Base-by-base conservation (phyloP, 2,888 invertebrate species). In the Fragum fragum region DNA sequence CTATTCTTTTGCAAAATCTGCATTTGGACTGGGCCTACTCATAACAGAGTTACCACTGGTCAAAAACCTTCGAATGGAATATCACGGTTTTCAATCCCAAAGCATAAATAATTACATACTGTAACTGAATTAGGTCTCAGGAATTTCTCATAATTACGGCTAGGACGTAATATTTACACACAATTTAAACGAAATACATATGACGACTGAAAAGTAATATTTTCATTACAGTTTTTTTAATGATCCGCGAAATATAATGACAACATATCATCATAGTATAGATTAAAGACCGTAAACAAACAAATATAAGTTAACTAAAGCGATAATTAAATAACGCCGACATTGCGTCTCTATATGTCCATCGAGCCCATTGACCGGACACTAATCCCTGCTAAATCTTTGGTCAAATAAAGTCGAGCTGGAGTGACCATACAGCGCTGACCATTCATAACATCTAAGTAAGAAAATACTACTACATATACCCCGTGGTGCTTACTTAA, bases 241-340 rank as follows among this genome's bases (percentile, higher is more conserved):
- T 66, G 66, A 66, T 66, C 66, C 66, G 66, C 66, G 42, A 66
- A 66, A 66, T 42, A 66, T 42, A 42, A 57, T 23, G 42, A 66
- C 36, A 66, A 66, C 66, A 66, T 36, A 66, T 66, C 39, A 42
- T 66, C 39, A 42, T 42, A 21, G 42, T 26, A 21, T 21, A 66
- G 66, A 39, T 66, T 42, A 66, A 66, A 66, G 39, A 66, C 66
- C 42, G 36, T 29, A 66, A 42, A 66, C 66, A 66, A 66, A 66
- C 66, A 66, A 66, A 66, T 26, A 66, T n/a, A 66, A 66, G 66
- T 66, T 66, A 66, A 66, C 42, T 73, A 77, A 76, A 73, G 55
- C 77, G 28, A 77, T 77, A 77, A 73, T 77, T 68, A 68, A 72
- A 42, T 42, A 32, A 21, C 55, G 73, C n/a, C 73, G 77, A 73